These are phyloP conservation scores for Isichthys henryi DNA, from an alignment of 2,113 vertebrate species.

Conservation along the genomic window DNA sequence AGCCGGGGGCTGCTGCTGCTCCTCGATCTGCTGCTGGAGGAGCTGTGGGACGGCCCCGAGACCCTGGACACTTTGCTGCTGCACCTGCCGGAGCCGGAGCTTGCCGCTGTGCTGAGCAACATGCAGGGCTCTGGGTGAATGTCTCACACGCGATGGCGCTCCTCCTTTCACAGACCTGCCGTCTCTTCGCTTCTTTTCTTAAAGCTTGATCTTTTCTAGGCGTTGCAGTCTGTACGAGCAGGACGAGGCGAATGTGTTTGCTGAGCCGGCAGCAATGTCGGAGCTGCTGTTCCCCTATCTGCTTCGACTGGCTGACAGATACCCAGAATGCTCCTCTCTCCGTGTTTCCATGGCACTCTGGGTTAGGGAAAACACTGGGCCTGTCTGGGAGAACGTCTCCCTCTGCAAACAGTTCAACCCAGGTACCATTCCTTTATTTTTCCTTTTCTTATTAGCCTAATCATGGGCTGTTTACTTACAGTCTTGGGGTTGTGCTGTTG, in stretches of 20 bases:
- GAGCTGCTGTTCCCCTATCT: slow-evolving; percentile 59
- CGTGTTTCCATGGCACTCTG: slow-evolving; percentile 46
- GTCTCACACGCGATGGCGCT: not conserved
- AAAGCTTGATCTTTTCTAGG: slow-evolving; percentile 44
- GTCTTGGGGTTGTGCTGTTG: not conserved
- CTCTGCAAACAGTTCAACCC: slow-evolving; percentile 48
- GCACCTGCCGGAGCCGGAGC: slow-evolving; percentile 61
- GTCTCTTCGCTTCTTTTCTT: not conserved
- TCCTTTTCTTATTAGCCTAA: not conserved
- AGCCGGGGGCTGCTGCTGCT: slow-evolving; percentile 61
- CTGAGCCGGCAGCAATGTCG: slow-evolving; percentile 64
- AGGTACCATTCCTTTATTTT: slow-evolving; percentile 51
- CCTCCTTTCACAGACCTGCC: not conserved
- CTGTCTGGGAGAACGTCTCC: slow-evolving; percentile 46
- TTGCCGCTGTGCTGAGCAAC: slow-evolving; percentile 52
- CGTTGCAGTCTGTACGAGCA: slow-evolving; percentile 67
- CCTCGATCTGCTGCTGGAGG: slow-evolving; percentile 58
- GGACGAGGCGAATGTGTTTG: slow-evolving; percentile 73
- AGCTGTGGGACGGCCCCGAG: slow-evolving; percentile 50
- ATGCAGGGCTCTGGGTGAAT: slow-evolving; percentile 54
- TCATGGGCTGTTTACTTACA: not conserved
- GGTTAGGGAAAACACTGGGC: slow-evolving; percentile 39
- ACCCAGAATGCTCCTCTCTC: slow-evolving; percentile 36
- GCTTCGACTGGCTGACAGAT: slow-evolving; percentile 49
- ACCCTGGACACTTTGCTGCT: slow-evolving; percentile 58